Conservation (phyloP, 2,888 invertebrate species). For the Drosophila nigricruria region DNA sequence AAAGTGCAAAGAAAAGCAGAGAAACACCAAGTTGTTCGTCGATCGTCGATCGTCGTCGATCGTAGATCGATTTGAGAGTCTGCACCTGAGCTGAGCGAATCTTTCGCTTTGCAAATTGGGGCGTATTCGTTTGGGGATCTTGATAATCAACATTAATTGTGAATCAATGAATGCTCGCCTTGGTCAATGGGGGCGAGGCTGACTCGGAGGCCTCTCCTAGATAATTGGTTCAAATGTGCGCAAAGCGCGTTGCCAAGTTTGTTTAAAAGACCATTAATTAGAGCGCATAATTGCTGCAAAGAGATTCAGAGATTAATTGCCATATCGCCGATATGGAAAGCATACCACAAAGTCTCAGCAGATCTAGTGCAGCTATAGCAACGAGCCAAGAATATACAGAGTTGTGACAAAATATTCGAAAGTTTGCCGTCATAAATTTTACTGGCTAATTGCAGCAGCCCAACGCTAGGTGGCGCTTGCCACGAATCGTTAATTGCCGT, state of each 20-base stretch:
- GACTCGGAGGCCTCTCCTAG: slow-evolving; percentile 30
- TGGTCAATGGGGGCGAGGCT: slow-evolving; percentile 50
- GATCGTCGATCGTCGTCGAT: slow-evolving; percentile 40
- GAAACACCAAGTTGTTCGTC: slow-evolving; percentile 1
- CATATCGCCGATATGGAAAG: slow-evolving; percentile 60
- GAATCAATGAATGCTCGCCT: slow-evolving; percentile 81
- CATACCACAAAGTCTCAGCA: slow-evolving; percentile 9
- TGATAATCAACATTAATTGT: slow-evolving; percentile 78
- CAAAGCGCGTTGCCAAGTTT: slow-evolving; percentile 78
- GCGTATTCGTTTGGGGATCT: slow-evolving; percentile 71
- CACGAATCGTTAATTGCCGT: slow-evolving; percentile 45
- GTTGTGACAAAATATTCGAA: slow-evolving; percentile 56
- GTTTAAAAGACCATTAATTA: slow-evolving; percentile 76
- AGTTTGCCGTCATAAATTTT: slow-evolving; percentile 46
- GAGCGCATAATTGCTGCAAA: slow-evolving; percentile 61
- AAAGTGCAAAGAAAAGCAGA: background rate
- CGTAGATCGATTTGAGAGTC: slow-evolving; percentile 42
- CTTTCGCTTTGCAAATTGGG: slow-evolving; percentile 76
- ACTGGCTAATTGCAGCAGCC: slow-evolving; percentile 37
- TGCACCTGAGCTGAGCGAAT: slow-evolving; percentile 67
- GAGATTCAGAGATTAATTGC: slow-evolving; percentile 68
- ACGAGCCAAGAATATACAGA: slow-evolving; percentile 5
- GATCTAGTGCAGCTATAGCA: slow-evolving; percentile 24
- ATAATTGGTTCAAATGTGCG: slow-evolving; percentile 75
- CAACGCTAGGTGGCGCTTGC: slow-evolving; percentile 57